These are phyloP conservation scores for Brachionus asplanchnoidis DNA, from an alignment of 1,140 invertebrate species.

Conservation along the genomic window DNA sequence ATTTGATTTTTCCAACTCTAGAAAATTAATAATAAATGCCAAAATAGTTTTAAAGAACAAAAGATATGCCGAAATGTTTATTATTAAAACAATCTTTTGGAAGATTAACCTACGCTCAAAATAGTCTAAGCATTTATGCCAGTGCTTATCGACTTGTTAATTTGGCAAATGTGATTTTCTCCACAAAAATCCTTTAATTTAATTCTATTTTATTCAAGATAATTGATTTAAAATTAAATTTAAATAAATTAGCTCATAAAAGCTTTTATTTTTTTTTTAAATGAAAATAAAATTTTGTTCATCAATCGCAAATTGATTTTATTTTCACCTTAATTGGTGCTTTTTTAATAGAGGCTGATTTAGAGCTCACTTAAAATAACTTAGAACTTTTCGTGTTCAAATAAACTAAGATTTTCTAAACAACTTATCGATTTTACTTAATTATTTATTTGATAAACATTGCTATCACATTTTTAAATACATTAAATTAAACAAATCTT, in stretches of 20 bases:
- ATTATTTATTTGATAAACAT: not conserved
- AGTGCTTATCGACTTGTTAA: not conserved
- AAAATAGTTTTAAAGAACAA: not conserved
- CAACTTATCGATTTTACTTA: not conserved
- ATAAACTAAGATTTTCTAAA: not conserved
- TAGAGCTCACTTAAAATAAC: too few species aligned
- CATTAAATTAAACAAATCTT: not conserved
- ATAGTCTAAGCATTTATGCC: not conserved
- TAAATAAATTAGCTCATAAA: not conserved
- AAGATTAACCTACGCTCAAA: not conserved
- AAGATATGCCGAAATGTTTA: not conserved
- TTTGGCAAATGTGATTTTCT: not conserved
- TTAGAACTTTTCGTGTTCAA: not conserved
- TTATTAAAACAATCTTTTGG: not conserved
- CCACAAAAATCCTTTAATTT: not conserved
- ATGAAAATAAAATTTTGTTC: not conserved
- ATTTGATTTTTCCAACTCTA: not conserved
- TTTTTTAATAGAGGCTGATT: too few species aligned
- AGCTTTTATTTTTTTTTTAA: not conserved
- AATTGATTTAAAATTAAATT: not conserved
- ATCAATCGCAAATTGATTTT: not conserved
- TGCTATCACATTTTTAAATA: not conserved
- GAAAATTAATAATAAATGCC: not conserved
- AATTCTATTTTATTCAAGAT: not conserved
- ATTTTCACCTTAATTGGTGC: too few species aligned